Base-by-base conservation (phyloP, 2,797 vertebrate genomes). In the Muraenolepis orangiensis region DNA sequence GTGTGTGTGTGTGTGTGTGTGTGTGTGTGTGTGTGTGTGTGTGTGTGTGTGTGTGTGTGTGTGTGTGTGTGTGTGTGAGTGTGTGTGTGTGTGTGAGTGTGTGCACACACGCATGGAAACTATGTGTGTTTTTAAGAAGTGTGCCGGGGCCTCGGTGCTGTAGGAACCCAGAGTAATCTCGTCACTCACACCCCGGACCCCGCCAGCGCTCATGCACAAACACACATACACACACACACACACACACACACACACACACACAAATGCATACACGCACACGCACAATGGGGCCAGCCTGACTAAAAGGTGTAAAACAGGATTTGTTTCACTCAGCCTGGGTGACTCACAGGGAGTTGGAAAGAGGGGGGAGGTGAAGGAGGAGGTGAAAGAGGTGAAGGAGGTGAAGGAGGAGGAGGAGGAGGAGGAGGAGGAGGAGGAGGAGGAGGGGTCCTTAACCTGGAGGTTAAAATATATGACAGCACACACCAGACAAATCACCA, bases 181-280 rank as follows among this genome's bases (percentile, higher is more conserved):
- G 69, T 88, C 87, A 86, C 88, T 89, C 87, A 87, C 67, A 73
- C 86, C 80, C 72, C 72, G 77, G 83, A 57, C 79, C 77, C 78
- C 73, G 78, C 76, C 87, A 90, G 80, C 82, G 79, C 57, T 75
- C 73, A 76, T 40, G 77, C 84, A 87, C 84, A 90, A 84, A 90
- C 71, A 75, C 81, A 85, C 76, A 70, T 26, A 74, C 71, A 73
- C 46, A 70, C 23, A 75, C 29, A 64, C 11, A 72, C 20, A 70
- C 68, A 77, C 80, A 51, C n/a, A 11, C 69, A 69, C 61, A 68
- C 66, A 74, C 67, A 14, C 34, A 72, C 74, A 69, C 57, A 71
- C 68, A 34, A 64, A 14, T 64, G 29, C 51, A 46, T 70, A 36
- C 66, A 81, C 71, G 75, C 20, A 57, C 51, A 61, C 51, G 23